These are phyloP conservation scores for Vulpes lagopus DNA, from an alignment of 2,113 vertebrate species.

Conservation along the genomic window DNA sequence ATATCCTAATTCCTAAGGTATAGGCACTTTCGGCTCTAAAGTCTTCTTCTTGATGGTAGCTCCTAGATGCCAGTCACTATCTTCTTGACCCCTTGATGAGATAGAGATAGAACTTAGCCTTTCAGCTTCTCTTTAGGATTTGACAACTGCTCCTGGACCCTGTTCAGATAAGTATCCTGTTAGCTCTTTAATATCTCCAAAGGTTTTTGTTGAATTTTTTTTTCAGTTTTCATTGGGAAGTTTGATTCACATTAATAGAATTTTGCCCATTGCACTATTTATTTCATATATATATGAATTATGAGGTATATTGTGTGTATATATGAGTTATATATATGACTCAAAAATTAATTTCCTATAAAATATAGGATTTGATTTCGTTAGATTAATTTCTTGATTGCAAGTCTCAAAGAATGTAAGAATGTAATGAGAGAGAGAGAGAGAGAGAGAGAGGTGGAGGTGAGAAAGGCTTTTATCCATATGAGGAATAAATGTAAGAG, in stretches of 20 bases:
- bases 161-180: neutral
- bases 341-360: neutral
- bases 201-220: too few relatives aligned
- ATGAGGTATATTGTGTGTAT: too few relatives aligned
- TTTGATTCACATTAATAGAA: neutral
- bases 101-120: neutral
- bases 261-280: neutral
- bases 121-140: neutral
- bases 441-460: too few relatives aligned
- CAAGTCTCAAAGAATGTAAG: neutral
- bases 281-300: neutral
- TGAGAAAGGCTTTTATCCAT: neutral
- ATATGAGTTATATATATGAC: neutral
- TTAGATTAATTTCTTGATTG: neutral
- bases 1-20: too few relatives aligned
- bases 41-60: neutral
- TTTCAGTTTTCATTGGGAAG: neutral
- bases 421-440: too few relatives aligned
- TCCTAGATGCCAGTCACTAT: neutral
- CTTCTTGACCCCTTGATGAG: neutral
- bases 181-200: neutral
- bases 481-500: neutral
- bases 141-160: rapidly evolving
- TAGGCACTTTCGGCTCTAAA: neutral
- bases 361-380: neutral